These are phyloP conservation scores for Archips crataeganus DNA, from an alignment of 2,888 invertebrate genomes.

Conservation along the genomic window DNA sequence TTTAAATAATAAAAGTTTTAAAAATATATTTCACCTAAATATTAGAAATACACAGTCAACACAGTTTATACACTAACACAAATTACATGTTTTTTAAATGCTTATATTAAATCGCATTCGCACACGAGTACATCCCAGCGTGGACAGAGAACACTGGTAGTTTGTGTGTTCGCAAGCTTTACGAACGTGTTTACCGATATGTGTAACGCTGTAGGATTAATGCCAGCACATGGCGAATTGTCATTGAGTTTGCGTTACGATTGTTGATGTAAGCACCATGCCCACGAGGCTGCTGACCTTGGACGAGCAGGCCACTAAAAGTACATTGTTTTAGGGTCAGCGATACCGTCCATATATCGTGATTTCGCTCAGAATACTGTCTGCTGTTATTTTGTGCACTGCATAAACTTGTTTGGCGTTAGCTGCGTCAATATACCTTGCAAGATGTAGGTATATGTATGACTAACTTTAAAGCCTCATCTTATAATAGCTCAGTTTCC, in stretches of 20 bases:
- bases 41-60: neutral
- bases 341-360: neutral
- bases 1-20: neutral
- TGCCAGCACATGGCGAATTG: slow-evolving; percentile 29
- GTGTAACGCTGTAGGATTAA: slow-evolving; percentile 3
- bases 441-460: neutral
- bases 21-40: neutral
- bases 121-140: slow-evolving; percentile 31
- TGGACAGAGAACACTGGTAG: slow-evolving; percentile 33
- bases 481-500: neutral
- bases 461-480: neutral
- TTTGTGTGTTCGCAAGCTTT: slow-evolving; percentile 38
- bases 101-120: slow-evolving; percentile 23
- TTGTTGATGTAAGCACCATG: slow-evolving; percentile 16
- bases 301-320: neutral
- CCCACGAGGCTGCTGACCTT: slow-evolving; percentile 35
- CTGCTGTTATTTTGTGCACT: neutral
- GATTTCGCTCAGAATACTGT: neutral
- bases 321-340: slow-evolving; percentile 13
- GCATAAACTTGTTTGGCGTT: neutral
- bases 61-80: slow-evolving; percentile 1
- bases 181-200: slow-evolving; percentile 28
- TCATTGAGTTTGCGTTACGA: slow-evolving; percentile 24
- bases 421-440: neutral
- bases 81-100: neutral